Conservation (phyloP, 2,113 vertebrate genomes). For the Pseudopipra pipra region DNA sequence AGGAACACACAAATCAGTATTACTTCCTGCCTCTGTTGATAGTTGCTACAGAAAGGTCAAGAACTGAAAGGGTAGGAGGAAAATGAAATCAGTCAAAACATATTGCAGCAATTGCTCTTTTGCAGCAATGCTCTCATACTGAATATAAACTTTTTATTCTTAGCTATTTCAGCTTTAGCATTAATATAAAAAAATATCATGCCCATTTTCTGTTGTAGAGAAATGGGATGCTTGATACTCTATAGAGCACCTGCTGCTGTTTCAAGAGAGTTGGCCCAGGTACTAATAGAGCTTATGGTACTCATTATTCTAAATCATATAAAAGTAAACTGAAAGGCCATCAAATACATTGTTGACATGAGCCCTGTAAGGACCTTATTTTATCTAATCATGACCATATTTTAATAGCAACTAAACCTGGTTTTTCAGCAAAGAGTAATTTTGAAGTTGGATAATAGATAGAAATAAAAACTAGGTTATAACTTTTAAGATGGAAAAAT, state of each 20-base stretch:
- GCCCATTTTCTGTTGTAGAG: neutral
- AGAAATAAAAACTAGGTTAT: neutral
- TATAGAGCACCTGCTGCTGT: neutral
- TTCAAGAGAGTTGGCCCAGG: neutral
- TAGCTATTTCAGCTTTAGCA: neutral
- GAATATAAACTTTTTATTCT: neutral
- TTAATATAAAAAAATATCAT: neutral
- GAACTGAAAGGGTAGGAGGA: neutral
- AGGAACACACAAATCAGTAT: neutral
- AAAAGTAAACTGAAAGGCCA: neutral
- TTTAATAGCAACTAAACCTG: neutral
- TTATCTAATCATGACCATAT: neutral
- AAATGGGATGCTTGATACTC: neutral
- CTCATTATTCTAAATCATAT: neutral
- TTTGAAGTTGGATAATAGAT: neutral
- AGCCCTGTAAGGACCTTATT: neutral
- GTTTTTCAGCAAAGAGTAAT: neutral
- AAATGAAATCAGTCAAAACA: conserved; percentile 2
- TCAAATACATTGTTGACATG: neutral
- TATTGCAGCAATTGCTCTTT: neutral
- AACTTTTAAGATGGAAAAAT: neutral
- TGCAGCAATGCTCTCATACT: neutral
- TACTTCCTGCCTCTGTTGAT: neutral
- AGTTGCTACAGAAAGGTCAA: conserved; percentile 23
- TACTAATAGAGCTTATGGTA: neutral